Evolutionary conservation across 2,113 vertebrate genomes (phyloP).

Genomic region (Ptyas mucosa): DNA sequence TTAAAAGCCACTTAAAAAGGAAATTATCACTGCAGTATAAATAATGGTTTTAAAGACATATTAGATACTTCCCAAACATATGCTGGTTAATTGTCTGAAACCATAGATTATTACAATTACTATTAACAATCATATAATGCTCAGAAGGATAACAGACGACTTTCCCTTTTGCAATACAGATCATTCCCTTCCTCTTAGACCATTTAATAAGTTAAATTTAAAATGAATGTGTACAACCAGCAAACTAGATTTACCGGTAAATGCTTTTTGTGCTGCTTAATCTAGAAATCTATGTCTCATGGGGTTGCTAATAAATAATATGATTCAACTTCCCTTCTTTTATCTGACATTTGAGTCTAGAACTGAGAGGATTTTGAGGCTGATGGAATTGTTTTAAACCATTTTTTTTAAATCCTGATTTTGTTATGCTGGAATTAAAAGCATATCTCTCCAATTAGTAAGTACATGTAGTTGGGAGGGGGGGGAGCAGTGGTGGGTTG

Average conservation of each 20-base stretch:
- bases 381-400: background rate
- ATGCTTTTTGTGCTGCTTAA: background rate
- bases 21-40: background rate
- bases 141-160: background rate
- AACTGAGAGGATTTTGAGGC: constrained; percentile 26
- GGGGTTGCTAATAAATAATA: background rate
- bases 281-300: background rate
- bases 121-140: background rate
- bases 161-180: background rate
- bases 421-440: constrained; percentile 40
- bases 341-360: constrained; percentile 1
- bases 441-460: constrained; percentile 46
- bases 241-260: background rate
- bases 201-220: background rate
- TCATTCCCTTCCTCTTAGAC: background rate
- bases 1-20: constrained; percentile 1
- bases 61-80: background rate
- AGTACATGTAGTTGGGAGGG: background rate
- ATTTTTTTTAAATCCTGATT: constrained; percentile 54
- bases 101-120: background rate
- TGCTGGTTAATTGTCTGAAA: background rate
- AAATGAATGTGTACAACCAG: background rate
- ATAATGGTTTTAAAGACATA: constrained; percentile 7
- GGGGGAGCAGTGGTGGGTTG: background rate
- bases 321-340: background rate